phyloP scores from a whole-genome alignment of 2,113 vertebrate species.

The Hiodon tergisus region DNA sequence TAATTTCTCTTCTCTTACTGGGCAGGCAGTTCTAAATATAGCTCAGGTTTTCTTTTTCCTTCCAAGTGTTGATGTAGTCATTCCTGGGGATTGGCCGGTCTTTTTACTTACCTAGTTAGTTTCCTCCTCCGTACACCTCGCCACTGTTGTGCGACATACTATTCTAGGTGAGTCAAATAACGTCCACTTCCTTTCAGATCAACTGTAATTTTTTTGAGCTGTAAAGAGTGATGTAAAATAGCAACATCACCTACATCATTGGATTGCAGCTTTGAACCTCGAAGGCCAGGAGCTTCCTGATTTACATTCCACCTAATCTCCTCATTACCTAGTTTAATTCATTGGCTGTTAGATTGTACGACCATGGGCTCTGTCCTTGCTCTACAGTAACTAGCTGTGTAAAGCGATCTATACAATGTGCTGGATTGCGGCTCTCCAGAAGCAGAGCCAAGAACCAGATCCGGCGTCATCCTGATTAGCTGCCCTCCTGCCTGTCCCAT shows the following conservation, averaged over 20 bases:
- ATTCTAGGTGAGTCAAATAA: slow-evolving; percentile 48
- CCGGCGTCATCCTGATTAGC: not conserved
- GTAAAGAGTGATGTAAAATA: no score
- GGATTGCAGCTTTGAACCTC: slow-evolving; percentile 22
- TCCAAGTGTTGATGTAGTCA: slow-evolving; percentile 24
- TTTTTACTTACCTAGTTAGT: slow-evolving; percentile 36
- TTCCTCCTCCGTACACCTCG: slow-evolving; percentile 40
- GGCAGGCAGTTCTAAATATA: slow-evolving; percentile 46
- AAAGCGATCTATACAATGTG: slow-evolving; percentile 17
- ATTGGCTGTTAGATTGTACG: slow-evolving; percentile 45
- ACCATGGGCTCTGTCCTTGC: slow-evolving; percentile 32
- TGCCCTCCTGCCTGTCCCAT: slow-evolving; percentile 11
- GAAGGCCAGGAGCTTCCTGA: slow-evolving; percentile 36
- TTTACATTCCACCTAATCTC: slow-evolving; percentile 48
- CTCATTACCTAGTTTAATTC: slow-evolving; percentile 53
- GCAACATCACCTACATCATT: slow-evolving; percentile 27
- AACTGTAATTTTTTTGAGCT: not conserved
- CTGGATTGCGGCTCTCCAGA: not conserved
- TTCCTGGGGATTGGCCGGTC: slow-evolving; percentile 38
- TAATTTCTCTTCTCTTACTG: slow-evolving; percentile 6
- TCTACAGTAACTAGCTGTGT: slow-evolving; percentile 30
- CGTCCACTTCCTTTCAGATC: slow-evolving; percentile 32
- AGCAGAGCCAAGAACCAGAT: slow-evolving; percentile 14
- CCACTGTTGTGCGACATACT: slow-evolving; percentile 45
- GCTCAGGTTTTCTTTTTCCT: slow-evolving; percentile 33